These are phyloP conservation scores for Hippocampus guttulatus DNA, from an alignment of 2,113 vertebrate species.

Conservation along the genomic window DNA sequence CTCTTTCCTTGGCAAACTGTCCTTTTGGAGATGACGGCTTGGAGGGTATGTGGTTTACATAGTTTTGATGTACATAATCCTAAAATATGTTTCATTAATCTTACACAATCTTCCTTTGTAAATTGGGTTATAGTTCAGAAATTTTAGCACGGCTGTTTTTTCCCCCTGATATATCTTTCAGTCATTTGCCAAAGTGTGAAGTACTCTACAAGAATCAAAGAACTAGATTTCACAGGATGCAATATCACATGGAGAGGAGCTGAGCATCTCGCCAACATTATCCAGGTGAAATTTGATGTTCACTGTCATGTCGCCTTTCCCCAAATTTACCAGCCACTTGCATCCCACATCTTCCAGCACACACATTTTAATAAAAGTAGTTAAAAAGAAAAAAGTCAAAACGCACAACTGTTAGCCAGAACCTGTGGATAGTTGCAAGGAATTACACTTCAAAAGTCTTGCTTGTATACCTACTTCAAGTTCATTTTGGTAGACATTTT, in stretches of 20 bases:
- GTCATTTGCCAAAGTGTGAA: conserved; percentile 91
- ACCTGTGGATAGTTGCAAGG: too few relatives aligned
- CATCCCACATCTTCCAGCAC: not conserved
- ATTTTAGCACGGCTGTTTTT: conserved; percentile 7
- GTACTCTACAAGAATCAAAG: conserved; percentile 81
- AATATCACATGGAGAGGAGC: conserved; percentile 90
- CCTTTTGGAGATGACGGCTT: conserved; percentile 86
- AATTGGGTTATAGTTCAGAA: not conserved
- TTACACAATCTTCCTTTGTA: not conserved
- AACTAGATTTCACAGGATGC: conserved; percentile 87
- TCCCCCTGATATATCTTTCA: conserved; percentile 44
- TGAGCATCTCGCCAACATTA: conserved; percentile 84
- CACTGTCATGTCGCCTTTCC: not conserved
- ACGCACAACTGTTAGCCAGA: too few relatives aligned
- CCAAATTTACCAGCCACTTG: not conserved
- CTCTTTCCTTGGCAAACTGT: conserved; percentile 84
- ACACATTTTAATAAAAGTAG: too few relatives aligned
- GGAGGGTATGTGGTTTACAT: conserved; percentile 76
- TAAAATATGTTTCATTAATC: not conserved
- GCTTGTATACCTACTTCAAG: too few relatives aligned
- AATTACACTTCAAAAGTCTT: too few relatives aligned
- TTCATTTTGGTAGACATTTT: too few relatives aligned
- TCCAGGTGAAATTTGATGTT: conserved; percentile 76
- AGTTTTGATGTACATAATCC: conserved; percentile 1
- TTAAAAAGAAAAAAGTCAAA: not conserved